Conservation (phyloP, 2,888 invertebrate species). For the Drosophila nigricruria region DNA sequence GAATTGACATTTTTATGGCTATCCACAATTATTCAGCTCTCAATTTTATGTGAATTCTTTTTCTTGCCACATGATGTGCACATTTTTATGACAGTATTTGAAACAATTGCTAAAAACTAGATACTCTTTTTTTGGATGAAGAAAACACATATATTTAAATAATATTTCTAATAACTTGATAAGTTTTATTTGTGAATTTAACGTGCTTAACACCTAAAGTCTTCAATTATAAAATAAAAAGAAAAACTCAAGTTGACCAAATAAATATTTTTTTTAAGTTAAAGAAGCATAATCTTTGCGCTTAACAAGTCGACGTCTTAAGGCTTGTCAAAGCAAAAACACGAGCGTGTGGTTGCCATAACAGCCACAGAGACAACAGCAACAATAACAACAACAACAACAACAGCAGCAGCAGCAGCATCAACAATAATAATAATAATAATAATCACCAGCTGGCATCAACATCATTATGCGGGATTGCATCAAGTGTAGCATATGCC, state of each 20-base stretch:
- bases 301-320: conserved; percentile 16
- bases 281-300: conserved; percentile 1
- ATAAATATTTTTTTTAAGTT: background rate
- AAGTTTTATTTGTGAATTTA: no score
- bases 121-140: no score
- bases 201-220: no score
- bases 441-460: conserved; percentile 34
- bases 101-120: background rate
- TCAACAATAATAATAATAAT: conserved; percentile 12
- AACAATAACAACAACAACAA: conserved; percentile 16
- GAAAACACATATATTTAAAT: no score
- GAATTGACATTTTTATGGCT: background rate
- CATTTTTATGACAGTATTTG: background rate
- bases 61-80: no score
- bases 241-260: no score
- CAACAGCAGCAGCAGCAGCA: background rate
- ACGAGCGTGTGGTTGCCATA: conserved; percentile 24
- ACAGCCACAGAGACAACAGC: conserved; percentile 25
- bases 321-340: conserved; percentile 23
- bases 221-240: no score
- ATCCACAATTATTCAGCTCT: background rate
- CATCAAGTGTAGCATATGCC: conserved; percentile 39
- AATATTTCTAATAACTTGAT: no score
- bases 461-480: conserved; percentile 41
- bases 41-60: no score